Conservation (phyloP, 1,140 invertebrate genomes). For the Globodera ellingtonae region DNA sequence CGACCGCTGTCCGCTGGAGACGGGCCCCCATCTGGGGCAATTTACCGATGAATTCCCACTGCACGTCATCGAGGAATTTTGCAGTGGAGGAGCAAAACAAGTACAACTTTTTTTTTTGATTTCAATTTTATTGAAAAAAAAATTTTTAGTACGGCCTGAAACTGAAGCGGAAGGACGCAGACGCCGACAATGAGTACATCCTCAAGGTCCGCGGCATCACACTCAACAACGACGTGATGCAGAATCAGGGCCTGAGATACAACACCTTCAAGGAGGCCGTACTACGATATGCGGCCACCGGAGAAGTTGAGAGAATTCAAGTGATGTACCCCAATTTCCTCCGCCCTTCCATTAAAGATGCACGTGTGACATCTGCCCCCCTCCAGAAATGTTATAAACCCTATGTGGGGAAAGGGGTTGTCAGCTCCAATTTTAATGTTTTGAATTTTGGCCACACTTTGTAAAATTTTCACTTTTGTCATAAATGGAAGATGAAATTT, state of each 20-base stretch:
- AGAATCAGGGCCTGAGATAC: neutral
- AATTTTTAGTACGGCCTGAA: neutral
- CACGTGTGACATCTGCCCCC: too few relatives aligned
- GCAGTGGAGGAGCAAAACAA: slow-evolving; percentile 13
- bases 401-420: too few relatives aligned
- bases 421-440: too few relatives aligned
- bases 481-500: too few relatives aligned
- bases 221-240: neutral
- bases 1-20: neutral
- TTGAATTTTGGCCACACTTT: too few relatives aligned
- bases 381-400: too few relatives aligned
- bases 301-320: neutral
- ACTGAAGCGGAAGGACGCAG: neutral
- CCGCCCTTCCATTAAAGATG: neutral
- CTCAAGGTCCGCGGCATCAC: slow-evolving; percentile 12
- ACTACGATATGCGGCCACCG: neutral
- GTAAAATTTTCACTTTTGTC: too few relatives aligned
- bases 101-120: neutral
- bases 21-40: slow-evolving; percentile 11
- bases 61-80: neutral
- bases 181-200: neutral
- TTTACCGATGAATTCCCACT: slow-evolving; percentile 11
- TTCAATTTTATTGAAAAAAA: neutral
- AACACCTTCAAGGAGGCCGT: slow-evolving; percentile 16
- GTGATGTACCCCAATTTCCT: neutral